phyloP scores from a whole-genome alignment of 2,888 invertebrate species.

The Hoplodrina blanda region DNA sequence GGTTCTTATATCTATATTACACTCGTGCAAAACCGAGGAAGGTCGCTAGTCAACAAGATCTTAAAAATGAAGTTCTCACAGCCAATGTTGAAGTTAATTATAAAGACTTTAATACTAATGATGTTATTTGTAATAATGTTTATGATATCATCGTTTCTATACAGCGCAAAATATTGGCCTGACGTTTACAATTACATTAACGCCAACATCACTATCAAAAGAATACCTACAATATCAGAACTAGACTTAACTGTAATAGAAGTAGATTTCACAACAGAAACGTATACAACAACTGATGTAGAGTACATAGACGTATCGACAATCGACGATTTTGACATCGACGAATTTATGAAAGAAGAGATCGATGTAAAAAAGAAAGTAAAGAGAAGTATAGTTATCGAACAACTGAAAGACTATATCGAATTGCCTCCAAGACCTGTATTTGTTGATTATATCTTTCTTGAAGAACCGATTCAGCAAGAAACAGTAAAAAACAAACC shows the following conservation, averaged over 20 bases:
- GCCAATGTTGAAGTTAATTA: constrained; percentile 74
- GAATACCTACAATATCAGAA: constrained; percentile 83
- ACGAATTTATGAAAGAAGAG: constrained; percentile 72
- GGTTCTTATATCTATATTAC: too few relatives aligned
- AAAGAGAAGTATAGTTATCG: constrained; percentile 64
- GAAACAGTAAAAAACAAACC: constrained; percentile 1
- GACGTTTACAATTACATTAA: constrained; percentile 84
- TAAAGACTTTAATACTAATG: constrained; percentile 76
- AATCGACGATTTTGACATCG: constrained; percentile 67
- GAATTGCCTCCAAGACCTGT: constrained; percentile 56
- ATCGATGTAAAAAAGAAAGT: constrained; percentile 59
- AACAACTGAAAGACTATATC: constrained; percentile 61
- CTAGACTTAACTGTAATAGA: constrained; percentile 74
- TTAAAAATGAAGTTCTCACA: constrained; percentile 77
- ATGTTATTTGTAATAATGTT: constrained; percentile 80
- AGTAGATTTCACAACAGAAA: constrained; percentile 73
- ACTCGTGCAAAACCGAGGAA: too few relatives aligned
- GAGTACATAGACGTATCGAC: constrained; percentile 70
- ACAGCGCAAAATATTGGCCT: constrained; percentile 83
- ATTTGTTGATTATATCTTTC: constrained; percentile 78
- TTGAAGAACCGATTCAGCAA: constrained; percentile 65
- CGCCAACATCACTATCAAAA: constrained; percentile 84
- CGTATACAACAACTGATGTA: constrained; percentile 68
- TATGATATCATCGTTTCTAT: constrained; percentile 78
- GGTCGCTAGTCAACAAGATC: too few relatives aligned